phyloP scores from a whole-genome alignment of 2,797 vertebrate genomes.

The Phaenicophaeus curvirostris region DNA sequence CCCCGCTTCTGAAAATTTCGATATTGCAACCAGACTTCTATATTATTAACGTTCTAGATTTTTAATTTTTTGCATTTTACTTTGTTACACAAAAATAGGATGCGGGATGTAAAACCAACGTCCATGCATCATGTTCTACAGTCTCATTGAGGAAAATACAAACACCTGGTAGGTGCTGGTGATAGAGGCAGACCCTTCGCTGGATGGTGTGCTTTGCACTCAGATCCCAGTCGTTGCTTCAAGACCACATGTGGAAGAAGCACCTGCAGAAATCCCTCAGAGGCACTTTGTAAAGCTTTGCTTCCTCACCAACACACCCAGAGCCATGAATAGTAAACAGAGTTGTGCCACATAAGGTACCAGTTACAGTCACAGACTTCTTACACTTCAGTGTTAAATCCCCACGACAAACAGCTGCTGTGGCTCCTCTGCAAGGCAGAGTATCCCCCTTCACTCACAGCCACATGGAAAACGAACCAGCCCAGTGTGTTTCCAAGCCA shows the following conservation, averaged over 20 bases:
- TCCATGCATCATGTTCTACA: neutral
- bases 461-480: neutral
- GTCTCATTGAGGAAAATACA: rapidly evolving
- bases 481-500: neutral
- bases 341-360: neutral
- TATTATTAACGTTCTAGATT: neutral
- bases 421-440: neutral
- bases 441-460: too few species aligned
- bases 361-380: neutral
- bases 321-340: rapidly evolving
- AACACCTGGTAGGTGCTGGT: too few species aligned
- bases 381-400: too few species aligned
- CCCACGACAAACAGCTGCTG: too few species aligned
- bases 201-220: rapidly evolving
- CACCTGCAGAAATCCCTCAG: rapidly evolving
- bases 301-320: neutral
- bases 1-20: neutral
- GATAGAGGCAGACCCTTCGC: neutral
- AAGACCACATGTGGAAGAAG: neutral
- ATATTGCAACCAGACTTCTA: neutral
- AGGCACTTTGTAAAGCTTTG: neutral
- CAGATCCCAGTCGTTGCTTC: neutral
- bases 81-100: neutral
- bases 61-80: neutral
- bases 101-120: neutral